Evolutionary conservation across 2,797 vertebrate genomes (phyloP), one percentile per base, ranked within the genome.

Genomic region (Gymnocypris eckloni): DNA sequence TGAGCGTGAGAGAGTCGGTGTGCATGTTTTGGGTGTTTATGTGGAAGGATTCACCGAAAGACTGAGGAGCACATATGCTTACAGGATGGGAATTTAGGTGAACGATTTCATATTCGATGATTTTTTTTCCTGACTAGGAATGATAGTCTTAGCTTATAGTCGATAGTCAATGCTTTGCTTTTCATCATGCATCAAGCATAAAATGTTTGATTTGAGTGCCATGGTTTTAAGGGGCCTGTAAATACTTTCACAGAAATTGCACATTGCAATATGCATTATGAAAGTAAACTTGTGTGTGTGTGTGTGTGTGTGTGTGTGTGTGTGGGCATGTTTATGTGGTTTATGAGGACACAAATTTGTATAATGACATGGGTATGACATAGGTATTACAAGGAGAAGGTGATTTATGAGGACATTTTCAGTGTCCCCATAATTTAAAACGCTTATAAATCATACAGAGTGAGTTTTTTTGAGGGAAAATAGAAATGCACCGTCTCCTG

Each of bases 1-100:
- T 75, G 79, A 56, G 81, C 59, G 75, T 70, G 87, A 66, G 75
- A 25, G 78, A n/a, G 45, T 79, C 54, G 1, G 43, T 56, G 79
- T 54, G 75, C 81, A 66, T 52, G 76, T 76, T 79, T 79, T 71
- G 28, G 48, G 50, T 48, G 80, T 83, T 82, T 82, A 12, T 41
- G 10, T 59, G 56, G 75, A 80, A 64, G 67, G 66, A 85, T 67
- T 81, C 70, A 66, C 71, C 1, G 13, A 71, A 70, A 71, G 52
- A 75, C 56, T 10, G 28, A 71, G 4, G 9, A 70, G 25, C 66
- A 71, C 66, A 85, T 71, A 33, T 79, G 52, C 50, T 59, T 70
- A 70, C 52, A 85, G 39, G 50, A 79, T 70, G 72, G 45, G 59
- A 76, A 52, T 39, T 39, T 77, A 20, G 48, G 39, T 33, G 48